Evolutionary conservation across 2,888 invertebrate species (phyloP), one percentile per base, ranked within the genome.

Genomic region (Campoplex capitator): DNA sequence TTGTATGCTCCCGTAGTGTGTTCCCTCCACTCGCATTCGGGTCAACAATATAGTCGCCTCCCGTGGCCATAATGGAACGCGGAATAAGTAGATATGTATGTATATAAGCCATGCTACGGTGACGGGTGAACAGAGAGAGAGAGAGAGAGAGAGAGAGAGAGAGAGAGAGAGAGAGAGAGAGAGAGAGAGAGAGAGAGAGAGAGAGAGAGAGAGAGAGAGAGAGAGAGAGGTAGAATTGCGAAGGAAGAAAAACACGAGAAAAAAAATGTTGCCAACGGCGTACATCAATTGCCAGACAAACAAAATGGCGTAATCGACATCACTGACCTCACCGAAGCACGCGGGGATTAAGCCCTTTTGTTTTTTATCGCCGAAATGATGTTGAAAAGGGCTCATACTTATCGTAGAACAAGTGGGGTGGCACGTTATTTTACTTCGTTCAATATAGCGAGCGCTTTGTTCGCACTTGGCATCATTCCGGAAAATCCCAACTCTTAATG

Each of bases 31-130:
- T 88, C 89, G 91, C 89, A 92, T 92, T 90, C 91, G 90, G 92
- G 92, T 93, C 93, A 93, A 91, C 91, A 86, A 88, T 91, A 92
- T 91, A 92, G 89, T 89, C 84, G 79, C 84, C 68, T 42, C 68
- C 42, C 58, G 84, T 79, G 84, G n/a, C 45, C 89, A 91, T 93
- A 91, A 92, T 93, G 89, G 90, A 91, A 90, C 89, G 88, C 87
- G 88, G 89, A 92, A 91, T 92, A 92, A 93, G 91, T 91, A 89
- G 90, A 88, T 90, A 88, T 85, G 68, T 78, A 54, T 56, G 51
- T 70, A 42, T 71, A 35, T 62, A 38, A 56, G 18, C 28, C 38
- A 68, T 78, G 16, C 4, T 9, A 51, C 38, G 42, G 65, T 48
- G 67, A 68, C 18, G 54, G 18, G 16, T 56, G 54, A 68, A 38